Conservation (phyloP, 2,113 vertebrate species). For the Dryoscopus gambensis region DNA sequence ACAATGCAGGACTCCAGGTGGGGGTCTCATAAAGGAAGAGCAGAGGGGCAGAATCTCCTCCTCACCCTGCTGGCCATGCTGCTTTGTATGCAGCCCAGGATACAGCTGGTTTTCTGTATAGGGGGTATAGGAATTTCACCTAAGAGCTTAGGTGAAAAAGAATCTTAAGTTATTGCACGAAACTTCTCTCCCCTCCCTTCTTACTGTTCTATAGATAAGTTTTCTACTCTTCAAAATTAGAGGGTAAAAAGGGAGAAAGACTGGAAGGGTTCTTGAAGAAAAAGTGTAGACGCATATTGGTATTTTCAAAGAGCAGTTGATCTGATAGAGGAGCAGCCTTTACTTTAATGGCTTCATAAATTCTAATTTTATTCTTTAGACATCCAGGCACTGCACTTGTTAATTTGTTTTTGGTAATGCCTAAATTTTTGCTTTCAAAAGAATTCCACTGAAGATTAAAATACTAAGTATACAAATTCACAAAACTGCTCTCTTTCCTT, state of each 20-base stretch:
- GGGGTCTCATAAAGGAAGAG: not conserved
- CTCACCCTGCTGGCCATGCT: fast-evolving
- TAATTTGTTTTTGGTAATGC: not conserved
- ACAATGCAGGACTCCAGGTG: not conserved
- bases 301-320: not conserved
- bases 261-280: not conserved
- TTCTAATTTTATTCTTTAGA: not conserved
- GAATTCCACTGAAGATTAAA: not conserved
- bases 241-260: not conserved
- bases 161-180: not conserved
- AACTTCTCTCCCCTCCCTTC: not conserved
- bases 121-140: not conserved
- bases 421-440: not conserved
- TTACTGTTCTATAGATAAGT: not conserved
- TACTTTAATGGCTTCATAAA: not conserved
- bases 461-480: not conserved
- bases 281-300: not conserved
- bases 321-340: slow-evolving; percentile 4
- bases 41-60: not conserved
- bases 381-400: not conserved
- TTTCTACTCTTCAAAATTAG: not conserved
- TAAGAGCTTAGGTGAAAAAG: not conserved
- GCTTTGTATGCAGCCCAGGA: not conserved
- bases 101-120: not conserved
- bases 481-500: slow-evolving; percentile 31